Evolutionary conservation across 1,140 invertebrate genomes (phyloP).

Genomic region (Drosophila sechellia): DNA sequence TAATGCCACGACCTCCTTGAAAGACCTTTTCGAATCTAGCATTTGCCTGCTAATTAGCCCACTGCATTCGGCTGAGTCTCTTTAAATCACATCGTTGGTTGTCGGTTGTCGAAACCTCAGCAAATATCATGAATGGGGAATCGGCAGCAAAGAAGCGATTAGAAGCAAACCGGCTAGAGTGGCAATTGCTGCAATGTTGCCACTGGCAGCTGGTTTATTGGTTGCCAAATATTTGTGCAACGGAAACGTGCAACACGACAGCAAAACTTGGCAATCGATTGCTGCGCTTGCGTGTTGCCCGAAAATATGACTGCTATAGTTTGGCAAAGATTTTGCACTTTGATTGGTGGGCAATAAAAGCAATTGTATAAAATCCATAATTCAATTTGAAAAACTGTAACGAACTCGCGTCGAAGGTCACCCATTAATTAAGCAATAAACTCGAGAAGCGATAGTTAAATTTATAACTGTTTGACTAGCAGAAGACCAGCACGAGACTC

Average conservation of each 20-base stretch:
- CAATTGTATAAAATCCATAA: conserved; percentile 8
- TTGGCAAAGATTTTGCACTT: conserved; percentile 11
- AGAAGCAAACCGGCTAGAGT: conserved; percentile 50
- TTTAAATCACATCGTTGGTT: conserved; percentile 37
- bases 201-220: conserved; percentile 29
- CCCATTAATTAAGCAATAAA: conserved; percentile 25
- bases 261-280: conserved; percentile 24
- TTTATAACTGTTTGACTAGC: conserved; percentile 8
- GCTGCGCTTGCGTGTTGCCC: conserved; percentile 32
- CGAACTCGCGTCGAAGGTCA: conserved; percentile 26
- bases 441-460: conserved; percentile 20
- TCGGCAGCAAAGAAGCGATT: conserved; percentile 30
- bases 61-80: conserved; percentile 22
- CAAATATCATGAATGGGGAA: conserved; percentile 46
- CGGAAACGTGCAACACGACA: conserved; percentile 36
- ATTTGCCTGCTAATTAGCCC: conserved; percentile 57
- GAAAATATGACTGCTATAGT: conserved; percentile 25
- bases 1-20: not conserved
- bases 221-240: conserved; percentile 61
- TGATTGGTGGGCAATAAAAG: conserved; percentile 12
- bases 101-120: conserved; percentile 38
- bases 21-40: conserved; percentile 40
- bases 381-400: conserved; percentile 26
- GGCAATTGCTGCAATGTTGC: conserved; percentile 37
- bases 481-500: conserved; percentile 31